Conservation (phyloP, 2,888 invertebrate species). For the Dryomyza anilis region DNA sequence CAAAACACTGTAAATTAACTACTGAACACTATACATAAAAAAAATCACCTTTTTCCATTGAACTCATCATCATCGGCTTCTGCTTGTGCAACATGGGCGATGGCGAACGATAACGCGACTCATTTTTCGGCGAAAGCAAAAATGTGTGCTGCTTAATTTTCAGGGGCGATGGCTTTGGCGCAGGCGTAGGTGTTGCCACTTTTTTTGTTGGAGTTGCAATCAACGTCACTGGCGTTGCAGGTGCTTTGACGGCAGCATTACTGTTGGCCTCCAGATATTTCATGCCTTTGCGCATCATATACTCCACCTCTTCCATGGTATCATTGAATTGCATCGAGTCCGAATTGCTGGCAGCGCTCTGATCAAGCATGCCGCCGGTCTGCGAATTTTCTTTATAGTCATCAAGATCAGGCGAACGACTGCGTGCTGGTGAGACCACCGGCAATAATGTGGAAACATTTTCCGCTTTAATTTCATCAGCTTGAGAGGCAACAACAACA, state of each 20-base stretch:
- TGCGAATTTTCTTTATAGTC: constrained; percentile 44
- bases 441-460: neutral
- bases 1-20: too few relatives aligned
- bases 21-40: too few relatives aligned
- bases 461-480: constrained; percentile 25
- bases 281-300: constrained; percentile 57
- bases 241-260: too few relatives aligned
- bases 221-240: constrained; percentile 12
- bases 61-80: constrained; percentile 11
- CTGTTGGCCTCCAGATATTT: constrained; percentile 52
- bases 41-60: constrained; percentile 6
- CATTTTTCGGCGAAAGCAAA: constrained; percentile 37
- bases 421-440: neutral
- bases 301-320: constrained; percentile 61
- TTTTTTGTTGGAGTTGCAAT: neutral
- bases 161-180: neutral
- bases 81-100: constrained; percentile 28
- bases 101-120: constrained; percentile 32
- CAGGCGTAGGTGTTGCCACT: neutral
- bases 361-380: neutral
- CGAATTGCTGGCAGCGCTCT: constrained; percentile 25
- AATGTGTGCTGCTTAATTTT: constrained; percentile 37
- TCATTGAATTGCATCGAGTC: constrained; percentile 57
- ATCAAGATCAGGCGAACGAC: constrained; percentile 4
- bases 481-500: neutral